A percentile compares a stretch with the other conserved stretches of the same genome.
Conservation (phyloP, 2,888 invertebrate species). For the Phaedon cochleariae region DNA sequence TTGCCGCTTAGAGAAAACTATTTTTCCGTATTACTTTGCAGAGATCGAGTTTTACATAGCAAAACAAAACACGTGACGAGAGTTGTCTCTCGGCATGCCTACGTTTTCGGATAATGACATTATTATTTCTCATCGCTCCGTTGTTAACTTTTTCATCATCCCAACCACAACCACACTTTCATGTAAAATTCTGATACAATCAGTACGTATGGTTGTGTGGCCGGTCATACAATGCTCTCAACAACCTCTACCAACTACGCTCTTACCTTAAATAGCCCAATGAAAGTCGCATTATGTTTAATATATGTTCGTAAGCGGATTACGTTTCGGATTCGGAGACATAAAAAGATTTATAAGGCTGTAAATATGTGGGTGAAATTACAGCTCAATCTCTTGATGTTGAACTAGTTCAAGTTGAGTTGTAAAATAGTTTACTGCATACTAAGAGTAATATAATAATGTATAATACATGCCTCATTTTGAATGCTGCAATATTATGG, state of each 20-base stretch:
- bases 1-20: no score
- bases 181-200: constrained; percentile 19
- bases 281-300: constrained; percentile 25
- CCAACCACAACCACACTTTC: constrained; percentile 6
- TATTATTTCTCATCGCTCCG: no score
- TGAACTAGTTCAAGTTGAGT: not conserved
- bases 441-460: no score
- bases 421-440: no score
- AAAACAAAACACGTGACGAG: no score
- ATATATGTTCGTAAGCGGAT: constrained; percentile 17
- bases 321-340: not conserved
- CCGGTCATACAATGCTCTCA: constrained; percentile 21
- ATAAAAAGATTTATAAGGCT: not conserved
- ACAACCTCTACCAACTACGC: constrained; percentile 16
- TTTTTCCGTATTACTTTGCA: no score
- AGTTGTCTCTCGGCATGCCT: no score
- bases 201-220: constrained; percentile 22
- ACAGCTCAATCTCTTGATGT: not conserved
- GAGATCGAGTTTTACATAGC: no score
- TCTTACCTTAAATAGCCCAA: constrained; percentile 23
- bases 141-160: no score
- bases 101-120: no score
- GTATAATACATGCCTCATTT: no score
- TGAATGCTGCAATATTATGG: no score
- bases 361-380: not conserved